phyloP scores from a whole-genome alignment of 2,888 invertebrate species.

The Diarsia brunnea region DNA sequence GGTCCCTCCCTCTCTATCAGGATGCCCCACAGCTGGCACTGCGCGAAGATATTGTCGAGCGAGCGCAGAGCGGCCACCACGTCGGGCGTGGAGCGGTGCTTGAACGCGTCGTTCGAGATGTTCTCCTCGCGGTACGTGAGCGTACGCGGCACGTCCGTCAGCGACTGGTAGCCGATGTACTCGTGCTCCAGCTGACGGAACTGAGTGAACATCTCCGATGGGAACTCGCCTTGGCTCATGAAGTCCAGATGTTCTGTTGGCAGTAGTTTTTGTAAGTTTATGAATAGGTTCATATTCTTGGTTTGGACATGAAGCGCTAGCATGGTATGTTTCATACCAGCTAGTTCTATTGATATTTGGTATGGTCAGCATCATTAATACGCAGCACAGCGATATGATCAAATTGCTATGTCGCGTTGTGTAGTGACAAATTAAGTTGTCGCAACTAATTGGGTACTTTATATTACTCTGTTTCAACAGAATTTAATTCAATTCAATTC shows the following conservation, averaged over 20 bases:
- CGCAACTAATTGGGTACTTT: neutral
- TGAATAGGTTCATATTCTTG: too few relatives aligned
- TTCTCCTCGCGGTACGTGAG: constrained; percentile 93
- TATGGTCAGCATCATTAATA: neutral
- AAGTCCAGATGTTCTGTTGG: constrained; percentile 98
- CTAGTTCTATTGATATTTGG: neutral
- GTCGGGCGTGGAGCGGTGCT: constrained; percentile 93
- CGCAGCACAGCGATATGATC: neutral
- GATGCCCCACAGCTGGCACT: constrained; percentile 96
- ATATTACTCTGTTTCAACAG: neutral
- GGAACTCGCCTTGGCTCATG: constrained; percentile 95
- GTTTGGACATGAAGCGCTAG: neutral
- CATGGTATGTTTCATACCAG: neutral
- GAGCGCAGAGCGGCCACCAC: constrained; percentile 93
- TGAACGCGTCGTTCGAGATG: constrained; percentile 90
- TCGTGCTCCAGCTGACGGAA: constrained; percentile 97
- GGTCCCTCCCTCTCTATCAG: constrained; percentile 95
- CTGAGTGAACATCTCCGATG: constrained; percentile 94
- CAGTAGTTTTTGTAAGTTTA: neutral
- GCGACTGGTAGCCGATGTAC: constrained; percentile 98
- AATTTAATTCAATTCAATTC: neutral
- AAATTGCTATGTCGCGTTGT: neutral
- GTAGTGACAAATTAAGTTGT: neutral
- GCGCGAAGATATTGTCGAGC: constrained; percentile 94
- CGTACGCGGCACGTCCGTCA: constrained; percentile 98